Conservation (phyloP, 2,888 invertebrate species). For the Hemistola chrysoprasaria region DNA sequence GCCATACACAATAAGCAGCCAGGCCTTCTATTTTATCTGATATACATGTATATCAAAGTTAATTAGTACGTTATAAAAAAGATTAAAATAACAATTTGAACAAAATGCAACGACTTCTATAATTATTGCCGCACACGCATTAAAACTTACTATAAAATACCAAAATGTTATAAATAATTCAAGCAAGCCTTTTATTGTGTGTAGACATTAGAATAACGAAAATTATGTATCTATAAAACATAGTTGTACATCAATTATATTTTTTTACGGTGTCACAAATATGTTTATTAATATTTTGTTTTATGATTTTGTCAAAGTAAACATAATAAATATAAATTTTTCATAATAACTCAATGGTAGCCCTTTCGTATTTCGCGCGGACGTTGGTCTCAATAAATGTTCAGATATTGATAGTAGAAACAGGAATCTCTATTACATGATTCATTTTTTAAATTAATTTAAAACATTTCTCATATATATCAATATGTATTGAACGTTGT, state of each 20-base stretch:
- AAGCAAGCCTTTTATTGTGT: conserved; percentile 15
- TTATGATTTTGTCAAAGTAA: too few species aligned
- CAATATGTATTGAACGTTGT: too few species aligned
- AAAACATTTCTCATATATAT: too few species aligned
- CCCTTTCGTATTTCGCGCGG: too few species aligned
- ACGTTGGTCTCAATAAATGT: too few species aligned
- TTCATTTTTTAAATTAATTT: too few species aligned
- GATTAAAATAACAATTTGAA: not conserved
- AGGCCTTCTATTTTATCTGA: conserved; percentile 23
- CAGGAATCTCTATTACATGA: too few species aligned
- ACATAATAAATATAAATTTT: too few species aligned
- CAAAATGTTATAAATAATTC: conserved; percentile 16
- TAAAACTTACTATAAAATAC: conserved; percentile 11
- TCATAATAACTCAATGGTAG: too few species aligned
- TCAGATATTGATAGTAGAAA: too few species aligned
- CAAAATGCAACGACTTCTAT: conserved; percentile 11
- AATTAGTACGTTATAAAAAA: too few species aligned
- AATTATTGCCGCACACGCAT: not conserved
- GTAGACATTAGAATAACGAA: conserved; percentile 22
- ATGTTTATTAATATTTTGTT: conserved; percentile 1
- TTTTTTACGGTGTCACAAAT: conserved; percentile 28
- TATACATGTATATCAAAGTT: not conserved
- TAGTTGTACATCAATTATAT: conserved; percentile 29
- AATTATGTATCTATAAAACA: conserved; percentile 23
- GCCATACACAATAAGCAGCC: conserved; percentile 14